A percentile compares a stretch with the other conserved stretches of the same genome.
Evolutionary conservation across 1,140 invertebrate genomes (phyloP).

Genomic region (Drosophila lini): DNA sequence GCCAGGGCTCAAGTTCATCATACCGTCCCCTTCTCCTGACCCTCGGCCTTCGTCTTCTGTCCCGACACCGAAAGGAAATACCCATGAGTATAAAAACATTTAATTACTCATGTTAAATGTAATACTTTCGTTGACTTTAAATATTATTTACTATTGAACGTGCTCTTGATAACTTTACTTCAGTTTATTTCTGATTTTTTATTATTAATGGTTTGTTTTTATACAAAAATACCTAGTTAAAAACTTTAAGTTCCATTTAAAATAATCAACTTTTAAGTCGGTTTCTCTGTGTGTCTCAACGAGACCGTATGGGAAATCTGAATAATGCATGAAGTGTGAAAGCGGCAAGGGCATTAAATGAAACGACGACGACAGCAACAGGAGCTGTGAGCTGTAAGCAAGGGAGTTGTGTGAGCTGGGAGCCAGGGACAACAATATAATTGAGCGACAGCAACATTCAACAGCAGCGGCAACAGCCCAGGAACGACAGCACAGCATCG

Average conservation of each 20-base stretch:
- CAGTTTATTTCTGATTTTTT: neutral
- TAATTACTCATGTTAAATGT: neutral
- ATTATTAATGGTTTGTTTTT: too few relatives aligned
- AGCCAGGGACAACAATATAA: constrained; percentile 75
- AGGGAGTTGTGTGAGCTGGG: constrained; percentile 14
- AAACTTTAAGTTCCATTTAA: neutral
- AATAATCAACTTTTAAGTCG: neutral
- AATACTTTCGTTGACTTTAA: neutral
- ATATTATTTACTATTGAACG: neutral
- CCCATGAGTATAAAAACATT: neutral
- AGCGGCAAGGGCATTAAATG: constrained; percentile 77
- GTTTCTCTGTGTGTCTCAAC: constrained; percentile 11
- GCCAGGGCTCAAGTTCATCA: constrained; percentile 36
- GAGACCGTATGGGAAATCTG: constrained; percentile 75
- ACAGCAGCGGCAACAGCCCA: constrained; percentile 37
- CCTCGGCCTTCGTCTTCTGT: neutral
- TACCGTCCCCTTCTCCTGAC: constrained; percentile 3
- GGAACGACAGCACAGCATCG: constrained; percentile 25
- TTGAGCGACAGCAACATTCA: constrained; percentile 69
- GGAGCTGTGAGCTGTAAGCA: constrained; percentile 25
- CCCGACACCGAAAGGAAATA: constrained; percentile 8
- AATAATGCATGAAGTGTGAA: constrained; percentile 82
- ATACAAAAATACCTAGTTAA: neutral
- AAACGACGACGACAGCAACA: constrained; percentile 57
- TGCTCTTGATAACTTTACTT: neutral